Base-by-base conservation (phyloP, 1,140 invertebrate species). In the Sitobion miscanthi region DNA sequence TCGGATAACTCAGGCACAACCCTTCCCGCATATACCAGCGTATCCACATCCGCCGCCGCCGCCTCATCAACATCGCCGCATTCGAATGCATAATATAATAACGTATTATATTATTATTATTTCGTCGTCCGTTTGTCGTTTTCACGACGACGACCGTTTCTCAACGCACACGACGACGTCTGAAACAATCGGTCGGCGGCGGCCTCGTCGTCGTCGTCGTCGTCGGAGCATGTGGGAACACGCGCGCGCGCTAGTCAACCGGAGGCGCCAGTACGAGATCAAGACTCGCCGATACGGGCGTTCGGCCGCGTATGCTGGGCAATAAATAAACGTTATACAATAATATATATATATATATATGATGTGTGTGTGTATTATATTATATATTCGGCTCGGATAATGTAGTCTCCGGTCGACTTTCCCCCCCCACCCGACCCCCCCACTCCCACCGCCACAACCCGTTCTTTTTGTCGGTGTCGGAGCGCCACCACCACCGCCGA, bases 241-340 rank as follows among this genome's bases (percentile, higher is more conserved):
- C 20, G 38, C 23, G 45, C 49, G 52, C n/a, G 38, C 38, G 62
- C 47, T 30, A 69, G 62, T 35, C 42, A n/a, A 20, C 38, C 42
- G 45, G 45, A 91, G 90, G 90, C 90, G 90, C 90, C 90, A 91
- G 90, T 91, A 82, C 90, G 90, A 91, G 90, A 91, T 91, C 90
- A 82, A 82, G 62, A 77, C 57, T 82, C 17, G 42, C 57, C 90
- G 57, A 82, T 82, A 49, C 90, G 69, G 62, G 42, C n/a, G 62
- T 47, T 21, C 52, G 83, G 83, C 83, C 42, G 87, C 89, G 25
- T 62, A 52, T 23, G 88, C 49, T 14, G 62, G 69, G 62, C 69
- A 91, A 91, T 91, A 91, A 91, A 91, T 91, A 91, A 91, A 91
- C 90, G 90, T 30, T 52, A 20, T 77, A 77, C 62, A 77, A 77